Percentiles rank a stretch among this genome's conserved stretches.
phyloP scores from a whole-genome alignment of 2,797 vertebrate species.

The Poeciliopsis infans region DNA sequence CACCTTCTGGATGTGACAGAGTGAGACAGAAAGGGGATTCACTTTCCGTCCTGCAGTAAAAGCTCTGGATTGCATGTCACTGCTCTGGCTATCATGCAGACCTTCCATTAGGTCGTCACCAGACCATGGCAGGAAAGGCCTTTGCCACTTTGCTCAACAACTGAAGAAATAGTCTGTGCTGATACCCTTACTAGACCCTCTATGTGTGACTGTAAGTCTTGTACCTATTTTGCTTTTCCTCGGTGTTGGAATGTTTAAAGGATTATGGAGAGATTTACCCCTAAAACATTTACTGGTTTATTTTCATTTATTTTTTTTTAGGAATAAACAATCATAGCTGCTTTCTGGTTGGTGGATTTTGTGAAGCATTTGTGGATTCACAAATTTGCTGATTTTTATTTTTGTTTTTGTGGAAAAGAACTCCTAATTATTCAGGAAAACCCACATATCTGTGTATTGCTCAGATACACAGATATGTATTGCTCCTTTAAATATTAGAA shows the following conservation, averaged over 20 bases:
- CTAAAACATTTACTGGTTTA: conserved; percentile 7
- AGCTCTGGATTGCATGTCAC: conserved; percentile 35
- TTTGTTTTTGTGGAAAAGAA: not conserved
- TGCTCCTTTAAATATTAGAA: not conserved
- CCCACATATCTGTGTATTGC: not conserved
- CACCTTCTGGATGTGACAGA: conserved; percentile 43
- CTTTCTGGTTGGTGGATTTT: not conserved
- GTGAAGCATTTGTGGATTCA: not conserved
- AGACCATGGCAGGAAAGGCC: conserved; percentile 43
- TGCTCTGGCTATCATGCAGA: conserved; percentile 56
- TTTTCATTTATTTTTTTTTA: not conserved
- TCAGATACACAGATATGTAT: too few species aligned
- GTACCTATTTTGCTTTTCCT: conserved; percentile 14
- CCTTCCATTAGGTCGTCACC: conserved; percentile 53
- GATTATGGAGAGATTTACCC: conserved; percentile 4
- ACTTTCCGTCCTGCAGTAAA: conserved; percentile 34
- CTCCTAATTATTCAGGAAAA: not conserved
- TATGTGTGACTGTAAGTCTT: conserved; percentile 24
- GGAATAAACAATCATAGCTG: not conserved
- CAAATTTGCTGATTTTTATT: not conserved
- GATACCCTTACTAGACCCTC: conserved; percentile 10
- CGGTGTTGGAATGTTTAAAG: not conserved
- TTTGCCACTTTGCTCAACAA: conserved; percentile 25
- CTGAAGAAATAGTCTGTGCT: conserved; percentile 29
- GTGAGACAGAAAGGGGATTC: conserved; percentile 43